phyloP scores from a whole-genome alignment of 2,113 vertebrate species.

The Noturus placidus region DNA sequence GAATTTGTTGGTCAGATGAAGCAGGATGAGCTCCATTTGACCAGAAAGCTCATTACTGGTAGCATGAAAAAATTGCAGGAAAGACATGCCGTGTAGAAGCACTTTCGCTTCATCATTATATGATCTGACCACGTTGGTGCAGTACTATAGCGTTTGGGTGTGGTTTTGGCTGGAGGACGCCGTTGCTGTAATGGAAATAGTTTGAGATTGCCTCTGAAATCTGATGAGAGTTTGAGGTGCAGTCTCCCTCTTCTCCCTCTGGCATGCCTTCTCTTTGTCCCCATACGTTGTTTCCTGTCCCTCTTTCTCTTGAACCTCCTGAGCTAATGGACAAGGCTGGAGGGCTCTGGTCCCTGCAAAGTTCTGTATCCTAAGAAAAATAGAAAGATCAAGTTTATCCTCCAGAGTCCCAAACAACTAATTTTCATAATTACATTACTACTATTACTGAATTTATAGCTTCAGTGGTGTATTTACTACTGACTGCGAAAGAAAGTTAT shows the following conservation, averaged over 20 bases:
- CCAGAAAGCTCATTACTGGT: background rate
- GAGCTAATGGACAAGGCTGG: constrained; percentile 27
- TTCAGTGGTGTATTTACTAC: background rate
- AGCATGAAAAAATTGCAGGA: background rate
- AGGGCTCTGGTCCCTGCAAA: constrained; percentile 18
- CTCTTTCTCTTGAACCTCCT: constrained; percentile 23
- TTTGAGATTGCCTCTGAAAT: constrained; percentile 79
- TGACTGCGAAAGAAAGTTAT: background rate
- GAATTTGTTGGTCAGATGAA: background rate
- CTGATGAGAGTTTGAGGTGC: constrained; percentile 49
- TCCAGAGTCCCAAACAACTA: background rate
- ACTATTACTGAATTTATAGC: background rate
- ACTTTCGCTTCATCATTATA: background rate
- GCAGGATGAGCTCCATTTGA: background rate
- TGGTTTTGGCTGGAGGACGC: constrained; percentile 78
- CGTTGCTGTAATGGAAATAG: constrained; percentile 85
- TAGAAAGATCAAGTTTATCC: background rate
- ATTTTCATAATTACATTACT: background rate
- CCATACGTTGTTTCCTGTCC: constrained; percentile 38
- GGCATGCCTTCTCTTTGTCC: constrained; percentile 19
- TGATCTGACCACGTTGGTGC: constrained; percentile 72
- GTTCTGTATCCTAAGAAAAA: constrained; percentile 28
- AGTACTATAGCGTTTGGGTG: constrained; percentile 82
- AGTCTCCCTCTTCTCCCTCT: constrained; percentile 62
- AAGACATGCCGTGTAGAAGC: background rate